Conservation (phyloP, 2,888 invertebrate species). For the Tetranychus piercei region DNA sequence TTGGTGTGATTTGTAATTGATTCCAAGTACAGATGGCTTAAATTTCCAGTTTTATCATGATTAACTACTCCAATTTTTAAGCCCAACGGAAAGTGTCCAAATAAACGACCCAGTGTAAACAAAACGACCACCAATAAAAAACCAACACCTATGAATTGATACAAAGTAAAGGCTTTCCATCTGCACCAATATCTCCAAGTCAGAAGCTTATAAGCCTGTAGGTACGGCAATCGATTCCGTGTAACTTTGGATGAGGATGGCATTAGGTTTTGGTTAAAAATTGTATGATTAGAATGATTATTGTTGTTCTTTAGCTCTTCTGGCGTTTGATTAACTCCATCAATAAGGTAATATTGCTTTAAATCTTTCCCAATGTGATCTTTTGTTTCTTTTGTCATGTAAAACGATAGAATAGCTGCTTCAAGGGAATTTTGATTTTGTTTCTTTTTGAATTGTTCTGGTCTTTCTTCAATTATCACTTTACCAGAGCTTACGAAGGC, state of each 20-base stretch:
- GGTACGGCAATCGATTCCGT: background rate
- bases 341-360: too few species aligned
- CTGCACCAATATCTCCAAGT: background rate
- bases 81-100: background rate
- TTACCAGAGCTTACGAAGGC: background rate
- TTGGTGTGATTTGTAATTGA: background rate
- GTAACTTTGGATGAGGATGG: background rate
- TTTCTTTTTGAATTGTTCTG: background rate
- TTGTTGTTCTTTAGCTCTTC: too few species aligned
- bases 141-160: background rate
- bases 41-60: background rate
- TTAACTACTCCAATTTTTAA: background rate
- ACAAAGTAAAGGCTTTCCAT: background rate
- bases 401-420: background rate
- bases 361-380: background rate
- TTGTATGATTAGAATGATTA: too few species aligned
- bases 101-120: background rate
- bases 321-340: too few species aligned
- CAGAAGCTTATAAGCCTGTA: background rate
- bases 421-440: background rate
- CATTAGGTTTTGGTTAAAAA: too few species aligned
- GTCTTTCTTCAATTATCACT: background rate
- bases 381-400: background rate
- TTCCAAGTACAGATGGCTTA: background rate
- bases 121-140: background rate